Evolutionary conservation across 2,113 vertebrate genomes (phyloP).

Genomic region (Nesoenas mayeri): DNA sequence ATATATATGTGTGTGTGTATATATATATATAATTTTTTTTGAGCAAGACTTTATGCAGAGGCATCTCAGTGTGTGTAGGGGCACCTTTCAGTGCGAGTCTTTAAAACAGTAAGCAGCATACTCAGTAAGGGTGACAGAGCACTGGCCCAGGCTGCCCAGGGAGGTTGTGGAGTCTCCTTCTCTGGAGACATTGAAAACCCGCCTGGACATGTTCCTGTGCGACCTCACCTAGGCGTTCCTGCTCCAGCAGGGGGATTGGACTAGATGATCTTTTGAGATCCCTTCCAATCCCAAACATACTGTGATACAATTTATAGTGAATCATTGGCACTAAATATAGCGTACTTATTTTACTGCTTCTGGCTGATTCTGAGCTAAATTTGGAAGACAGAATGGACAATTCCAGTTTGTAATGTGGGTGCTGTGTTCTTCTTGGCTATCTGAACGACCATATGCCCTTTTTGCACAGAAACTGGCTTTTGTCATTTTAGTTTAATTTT

Average conservation of each 20-base stretch:
- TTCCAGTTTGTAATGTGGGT: neutral
- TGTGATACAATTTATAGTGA: neutral
- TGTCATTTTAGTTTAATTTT: neutral
- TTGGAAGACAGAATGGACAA: neutral
- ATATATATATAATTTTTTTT: neutral
- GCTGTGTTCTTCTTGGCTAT: neutral
- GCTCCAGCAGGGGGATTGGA: too few relatives aligned
- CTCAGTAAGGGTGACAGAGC: too few relatives aligned
- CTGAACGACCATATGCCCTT: neutral
- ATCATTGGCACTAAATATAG: neutral
- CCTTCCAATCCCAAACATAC: too few relatives aligned
- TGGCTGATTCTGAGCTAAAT: neutral
- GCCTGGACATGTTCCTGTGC: too few relatives aligned
- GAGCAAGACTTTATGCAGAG: neutral
- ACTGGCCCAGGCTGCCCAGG: too few relatives aligned
- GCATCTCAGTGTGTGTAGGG: neutral
- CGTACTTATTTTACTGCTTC: neutral
- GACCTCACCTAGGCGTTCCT: too few relatives aligned
- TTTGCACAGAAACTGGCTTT: neutral
- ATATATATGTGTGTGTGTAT: neutral
- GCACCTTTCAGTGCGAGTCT: neutral
- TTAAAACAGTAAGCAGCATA: neutral
- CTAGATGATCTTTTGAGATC: too few relatives aligned
- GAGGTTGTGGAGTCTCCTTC: too few relatives aligned
- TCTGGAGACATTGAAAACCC: too few relatives aligned